phyloP scores from a whole-genome alignment of 2,888 invertebrate species.

The Tetragnatha montana region DNA sequence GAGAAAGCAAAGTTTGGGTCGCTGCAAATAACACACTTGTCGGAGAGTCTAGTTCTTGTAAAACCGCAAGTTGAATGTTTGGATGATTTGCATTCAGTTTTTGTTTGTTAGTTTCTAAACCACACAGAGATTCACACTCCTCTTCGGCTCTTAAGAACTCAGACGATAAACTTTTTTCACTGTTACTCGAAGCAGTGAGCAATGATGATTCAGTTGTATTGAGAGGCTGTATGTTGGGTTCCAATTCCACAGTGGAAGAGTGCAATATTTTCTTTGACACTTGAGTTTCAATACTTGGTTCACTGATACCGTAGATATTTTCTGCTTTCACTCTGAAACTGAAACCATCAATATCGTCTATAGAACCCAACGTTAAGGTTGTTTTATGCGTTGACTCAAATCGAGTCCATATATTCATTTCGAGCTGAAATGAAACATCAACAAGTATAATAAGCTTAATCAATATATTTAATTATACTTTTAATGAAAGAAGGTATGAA shows the following conservation, averaged over 20 bases:
- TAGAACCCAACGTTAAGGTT: conserved; percentile 83
- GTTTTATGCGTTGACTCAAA: conserved; percentile 89
- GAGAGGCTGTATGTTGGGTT: background rate
- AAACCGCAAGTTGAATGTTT: background rate
- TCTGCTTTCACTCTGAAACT: conserved; percentile 90
- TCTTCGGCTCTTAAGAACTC: background rate
- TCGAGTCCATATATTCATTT: conserved; percentile 94
- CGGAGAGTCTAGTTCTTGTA: background rate
- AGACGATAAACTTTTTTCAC: background rate
- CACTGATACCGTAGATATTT: conserved; percentile 89
- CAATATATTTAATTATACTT: background rate
- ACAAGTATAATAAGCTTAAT: background rate
- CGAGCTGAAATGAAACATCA: conserved; percentile 77
- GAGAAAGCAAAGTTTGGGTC: background rate
- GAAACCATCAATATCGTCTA: conserved; percentile 87
- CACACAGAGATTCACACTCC: background rate
- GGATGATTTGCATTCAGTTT: background rate
- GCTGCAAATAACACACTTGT: background rate
- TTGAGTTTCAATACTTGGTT: conserved; percentile 80
- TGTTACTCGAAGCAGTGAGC: background rate
- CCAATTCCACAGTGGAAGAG: background rate
- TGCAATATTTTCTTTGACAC: background rate
- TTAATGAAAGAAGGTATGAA: background rate
- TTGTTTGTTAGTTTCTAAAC: background rate
- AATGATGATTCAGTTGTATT: background rate